These are phyloP conservation scores for Urophycis tenuis DNA, from an alignment of 2,797 vertebrate species.

Conservation along the genomic window DNA sequence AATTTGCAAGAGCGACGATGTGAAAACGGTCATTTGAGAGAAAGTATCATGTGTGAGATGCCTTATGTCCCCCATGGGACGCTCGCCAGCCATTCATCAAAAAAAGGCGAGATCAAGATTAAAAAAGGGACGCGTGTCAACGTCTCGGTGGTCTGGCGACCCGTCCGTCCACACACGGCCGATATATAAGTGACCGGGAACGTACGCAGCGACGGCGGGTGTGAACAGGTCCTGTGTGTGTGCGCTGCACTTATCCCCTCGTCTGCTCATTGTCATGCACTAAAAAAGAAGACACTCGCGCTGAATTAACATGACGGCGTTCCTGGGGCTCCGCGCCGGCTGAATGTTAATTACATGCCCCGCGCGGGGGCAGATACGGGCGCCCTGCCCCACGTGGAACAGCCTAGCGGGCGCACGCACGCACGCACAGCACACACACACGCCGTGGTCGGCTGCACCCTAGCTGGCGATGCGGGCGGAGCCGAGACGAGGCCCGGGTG, in stretches of 20 bases:
- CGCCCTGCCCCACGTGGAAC: background rate
- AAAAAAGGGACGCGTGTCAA: too few relatives aligned
- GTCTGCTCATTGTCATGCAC: slow-evolving; percentile 27
- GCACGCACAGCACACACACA: too few relatives aligned
- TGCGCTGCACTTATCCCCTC: slow-evolving; percentile 31
- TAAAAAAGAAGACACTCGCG: slow-evolving; percentile 32
- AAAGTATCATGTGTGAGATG: too few relatives aligned
- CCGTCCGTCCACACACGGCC: too few relatives aligned
- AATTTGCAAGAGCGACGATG: background rate
- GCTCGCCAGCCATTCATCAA: too few relatives aligned
- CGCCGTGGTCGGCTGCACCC: too few relatives aligned
- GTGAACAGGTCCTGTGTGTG: background rate
- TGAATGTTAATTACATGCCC: slow-evolving; percentile 73
- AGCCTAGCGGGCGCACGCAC: background rate
- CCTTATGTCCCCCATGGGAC: too few relatives aligned
- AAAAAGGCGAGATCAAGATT: too few relatives aligned
- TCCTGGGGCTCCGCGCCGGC: slow-evolving; percentile 60
- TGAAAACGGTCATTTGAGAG: too few relatives aligned
- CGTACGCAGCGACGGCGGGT: background rate
- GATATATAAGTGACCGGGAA: too few relatives aligned
- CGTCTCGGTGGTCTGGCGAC: too few relatives aligned
- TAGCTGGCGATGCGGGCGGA: background rate
- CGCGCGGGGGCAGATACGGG: slow-evolving; percentile 46
- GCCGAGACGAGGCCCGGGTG: background rate
- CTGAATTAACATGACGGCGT: slow-evolving; percentile 74